Percentiles rank a stretch among this genome's conserved stretches.
Conservation (phyloP, 2,888 invertebrate species). For the Prosopocoilus inquinatus region DNA sequence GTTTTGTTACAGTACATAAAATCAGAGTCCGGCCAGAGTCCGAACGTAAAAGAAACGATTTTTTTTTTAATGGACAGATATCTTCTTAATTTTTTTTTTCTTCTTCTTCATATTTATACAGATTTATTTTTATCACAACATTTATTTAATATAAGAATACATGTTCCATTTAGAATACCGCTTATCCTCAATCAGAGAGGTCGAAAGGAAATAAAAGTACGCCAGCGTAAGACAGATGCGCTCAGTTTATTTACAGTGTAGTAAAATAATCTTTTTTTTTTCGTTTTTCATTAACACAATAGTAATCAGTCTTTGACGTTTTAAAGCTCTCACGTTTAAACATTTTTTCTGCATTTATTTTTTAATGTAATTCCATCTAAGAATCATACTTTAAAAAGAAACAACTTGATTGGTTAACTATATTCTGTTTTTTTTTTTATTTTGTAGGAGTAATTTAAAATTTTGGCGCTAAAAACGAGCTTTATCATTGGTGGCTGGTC, state of each 20-base stretch:
- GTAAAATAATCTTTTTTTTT: conserved; percentile 6
- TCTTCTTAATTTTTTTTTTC: conserved; percentile 14
- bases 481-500: no score
- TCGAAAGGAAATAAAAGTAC: neutral
- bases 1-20: no score
- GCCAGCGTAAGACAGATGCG: neutral
- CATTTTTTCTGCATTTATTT: no score
- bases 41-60: no score
- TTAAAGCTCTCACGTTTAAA: conserved; percentile 7
- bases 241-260: conserved; percentile 9
- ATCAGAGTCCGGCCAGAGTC: no score
- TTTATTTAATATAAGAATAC: conserved; percentile 36
- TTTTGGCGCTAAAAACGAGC: no score
- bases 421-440: no score
- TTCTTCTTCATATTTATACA: conserved; percentile 26
- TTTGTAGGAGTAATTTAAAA: no score
- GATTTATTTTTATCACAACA: conserved; percentile 38
- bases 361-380: no score
- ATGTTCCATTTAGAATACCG: conserved; percentile 45
- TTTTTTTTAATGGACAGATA: neutral
- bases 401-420: no score
- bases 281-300: no score
- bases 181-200: conserved; percentile 31
- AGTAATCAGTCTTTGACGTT: conserved; percentile 5
- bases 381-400: no score